Evolutionary conservation across 1,140 invertebrate genomes (phyloP), one percentile per base, ranked within the genome.

Genomic region (Galleria mellonella): DNA sequence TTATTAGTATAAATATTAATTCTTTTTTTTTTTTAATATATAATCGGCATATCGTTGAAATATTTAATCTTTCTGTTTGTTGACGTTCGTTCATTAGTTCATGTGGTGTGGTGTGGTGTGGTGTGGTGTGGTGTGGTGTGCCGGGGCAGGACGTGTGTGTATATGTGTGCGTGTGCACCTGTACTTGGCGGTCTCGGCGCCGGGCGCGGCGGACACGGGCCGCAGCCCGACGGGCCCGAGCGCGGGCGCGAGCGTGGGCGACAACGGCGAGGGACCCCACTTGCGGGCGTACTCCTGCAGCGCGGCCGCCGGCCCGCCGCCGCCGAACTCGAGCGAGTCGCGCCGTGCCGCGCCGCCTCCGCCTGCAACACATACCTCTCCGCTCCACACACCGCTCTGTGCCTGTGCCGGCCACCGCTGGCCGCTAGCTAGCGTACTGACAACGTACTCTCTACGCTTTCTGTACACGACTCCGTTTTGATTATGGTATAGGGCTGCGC

Each of bases 121-220:
- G n/a, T n/a, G n/a, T 32, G 1, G 31, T 35, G 3, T 11, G 12
- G 17, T 49, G 47, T 32, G 28, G 14, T 29, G 15, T 29, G n/a
- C 37, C 39, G 32, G 32, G n/a, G n/a, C n/a, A n/a, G n/a, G n/a
- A n/a, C n/a, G n/a, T n/a, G n/a, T n/a, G 7, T 38, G 29, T 42
- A 27, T 3, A 28, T 13, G 42, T 41, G 23, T 43, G 7, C 42
- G 31, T 29, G 28, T 23, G 68, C 51, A 87, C 84, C 84, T 87
- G 81, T 93, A 97, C 83, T 97, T 97, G 29, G 84, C 84, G 57
- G 92, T 92, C 88, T 97, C 96, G 1, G 96, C 96, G 40, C 96
- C 96, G 1, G 96, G 96, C 35, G 96, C 96, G 32, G 94, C 94
- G 8, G 93, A 95, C 29, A 93, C 90, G 86, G 87, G 90, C 75